Conservation (phyloP, 2,797 vertebrate genomes). For the Pteropus rufus region DNA sequence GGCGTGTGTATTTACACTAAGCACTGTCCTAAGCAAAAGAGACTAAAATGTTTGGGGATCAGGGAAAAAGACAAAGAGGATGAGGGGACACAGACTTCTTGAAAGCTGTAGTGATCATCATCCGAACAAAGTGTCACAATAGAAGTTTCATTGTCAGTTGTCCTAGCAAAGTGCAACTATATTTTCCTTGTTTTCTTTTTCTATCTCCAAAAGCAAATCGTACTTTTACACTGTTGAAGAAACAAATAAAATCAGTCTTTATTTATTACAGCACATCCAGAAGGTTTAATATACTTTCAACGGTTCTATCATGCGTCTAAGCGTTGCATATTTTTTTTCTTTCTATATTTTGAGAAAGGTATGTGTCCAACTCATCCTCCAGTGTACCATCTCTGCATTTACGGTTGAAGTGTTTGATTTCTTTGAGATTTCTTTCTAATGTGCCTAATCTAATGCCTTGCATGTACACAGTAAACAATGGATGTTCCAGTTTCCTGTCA, state of each 20-base stretch:
- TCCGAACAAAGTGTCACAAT: not conserved
- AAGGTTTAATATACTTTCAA: not conserved
- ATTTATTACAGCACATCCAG: not conserved
- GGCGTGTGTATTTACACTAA: not conserved
- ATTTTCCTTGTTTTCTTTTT: not conserved
- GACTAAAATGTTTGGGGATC: not conserved
- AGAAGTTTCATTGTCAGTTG: not conserved
- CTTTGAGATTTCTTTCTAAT: not conserved
- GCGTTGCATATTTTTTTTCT: not conserved
- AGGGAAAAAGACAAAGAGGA: not conserved
- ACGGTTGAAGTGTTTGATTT: not conserved
- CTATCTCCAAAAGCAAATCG: not conserved
- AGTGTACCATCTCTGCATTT: not conserved
- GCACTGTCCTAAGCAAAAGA: not conserved
- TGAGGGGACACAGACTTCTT: not conserved
- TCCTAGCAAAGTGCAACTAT: not conserved
- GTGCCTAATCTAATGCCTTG: not conserved
- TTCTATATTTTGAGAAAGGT: not conserved
- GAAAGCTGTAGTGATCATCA: not conserved
- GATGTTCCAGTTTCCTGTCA: not conserved
- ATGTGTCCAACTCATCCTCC: not conserved
- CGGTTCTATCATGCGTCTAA: not conserved
- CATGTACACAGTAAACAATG: not conserved
- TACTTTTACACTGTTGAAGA: not conserved
- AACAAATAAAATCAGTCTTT: not conserved